A percentile compares a stretch with the other conserved stretches of the same genome.
Evolutionary conservation across 2,888 invertebrate species (phyloP).

Genomic region (Myathropa florea): DNA sequence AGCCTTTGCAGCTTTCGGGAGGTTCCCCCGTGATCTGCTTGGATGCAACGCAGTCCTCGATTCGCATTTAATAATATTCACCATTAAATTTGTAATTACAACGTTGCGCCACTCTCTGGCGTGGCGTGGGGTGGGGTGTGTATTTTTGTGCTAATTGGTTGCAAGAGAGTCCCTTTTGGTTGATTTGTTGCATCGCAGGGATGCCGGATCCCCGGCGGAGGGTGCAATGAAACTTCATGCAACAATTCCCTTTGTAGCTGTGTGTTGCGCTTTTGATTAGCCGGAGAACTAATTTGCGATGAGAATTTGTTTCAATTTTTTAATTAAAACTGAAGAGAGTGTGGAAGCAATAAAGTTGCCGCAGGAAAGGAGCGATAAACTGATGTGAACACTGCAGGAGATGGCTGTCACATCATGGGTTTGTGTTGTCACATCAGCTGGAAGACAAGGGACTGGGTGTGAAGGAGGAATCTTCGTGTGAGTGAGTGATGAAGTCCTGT

Average conservation of each 20-base stretch:
- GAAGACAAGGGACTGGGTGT: neutral
- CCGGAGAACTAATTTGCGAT: neutral
- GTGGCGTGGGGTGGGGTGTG: neutral
- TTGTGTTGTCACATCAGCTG: neutral
- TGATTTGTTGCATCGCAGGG: neutral
- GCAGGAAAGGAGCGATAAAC: neutral
- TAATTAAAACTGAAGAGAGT: neutral
- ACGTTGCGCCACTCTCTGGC: neutral
- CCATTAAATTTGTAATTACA: slow-evolving; percentile 30
- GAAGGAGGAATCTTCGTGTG: too few species aligned
- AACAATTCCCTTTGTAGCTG: neutral
- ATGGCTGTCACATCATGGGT: neutral
- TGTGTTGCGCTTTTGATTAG: slow-evolving; percentile 4
- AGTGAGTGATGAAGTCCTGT: too few species aligned
- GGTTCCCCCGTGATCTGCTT: neutral
- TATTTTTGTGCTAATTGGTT: slow-evolving; percentile 52
- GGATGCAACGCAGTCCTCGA: neutral
- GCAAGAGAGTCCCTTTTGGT: neutral
- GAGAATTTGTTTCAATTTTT: slow-evolving; percentile 17
- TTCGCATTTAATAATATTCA: slow-evolving; percentile 14
- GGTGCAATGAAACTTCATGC: neutral
- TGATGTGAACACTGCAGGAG: neutral
- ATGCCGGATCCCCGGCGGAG: neutral
- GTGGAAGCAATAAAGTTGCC: neutral
- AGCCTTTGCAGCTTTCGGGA: neutral